Conservation (phyloP, 2,797 vertebrate genomes). For the Myotis myotis region DNA sequence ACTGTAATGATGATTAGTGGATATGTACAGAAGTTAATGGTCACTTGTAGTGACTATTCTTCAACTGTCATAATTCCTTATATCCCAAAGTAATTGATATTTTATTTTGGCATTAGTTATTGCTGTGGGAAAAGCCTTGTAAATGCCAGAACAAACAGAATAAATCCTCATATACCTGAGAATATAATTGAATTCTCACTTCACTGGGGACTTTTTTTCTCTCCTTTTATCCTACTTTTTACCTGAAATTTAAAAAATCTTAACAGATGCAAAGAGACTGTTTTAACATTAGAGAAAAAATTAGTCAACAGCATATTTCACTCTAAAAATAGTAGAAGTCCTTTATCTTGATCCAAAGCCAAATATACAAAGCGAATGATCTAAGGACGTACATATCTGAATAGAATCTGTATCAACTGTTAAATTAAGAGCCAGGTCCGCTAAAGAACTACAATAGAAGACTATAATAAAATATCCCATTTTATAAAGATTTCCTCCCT, state of each 20-base stretch:
- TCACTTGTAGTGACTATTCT: not conserved
- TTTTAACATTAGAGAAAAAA: slow-evolving; percentile 32
- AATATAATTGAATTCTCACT: slow-evolving; percentile 12
- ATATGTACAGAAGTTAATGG: not conserved
- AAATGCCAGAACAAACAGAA: slow-evolving; percentile 3
- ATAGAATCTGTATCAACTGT: not conserved
- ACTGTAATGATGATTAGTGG: not conserved
- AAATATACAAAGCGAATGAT: not conserved
- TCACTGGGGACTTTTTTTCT: not conserved
- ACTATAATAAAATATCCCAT: not conserved
- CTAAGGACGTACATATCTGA: not conserved
- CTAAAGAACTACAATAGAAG: not conserved
- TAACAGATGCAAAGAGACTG: not conserved
- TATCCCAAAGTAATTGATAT: not conserved
- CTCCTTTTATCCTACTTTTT: slow-evolving; percentile 18
- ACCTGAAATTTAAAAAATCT: slow-evolving; percentile 35
- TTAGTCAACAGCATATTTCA: not conserved
- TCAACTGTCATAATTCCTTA: not conserved
- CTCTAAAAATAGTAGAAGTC: slow-evolving; percentile 28
- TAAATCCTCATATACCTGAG: not conserved
- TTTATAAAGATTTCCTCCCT: not conserved
- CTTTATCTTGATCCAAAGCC: slow-evolving; percentile 44
- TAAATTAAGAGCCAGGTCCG: not conserved
- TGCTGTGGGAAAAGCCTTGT: not conserved
- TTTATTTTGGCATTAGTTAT: not conserved